phyloP scores from a whole-genome alignment of 2,888 invertebrate species.

The Neoascia interrupta region DNA sequence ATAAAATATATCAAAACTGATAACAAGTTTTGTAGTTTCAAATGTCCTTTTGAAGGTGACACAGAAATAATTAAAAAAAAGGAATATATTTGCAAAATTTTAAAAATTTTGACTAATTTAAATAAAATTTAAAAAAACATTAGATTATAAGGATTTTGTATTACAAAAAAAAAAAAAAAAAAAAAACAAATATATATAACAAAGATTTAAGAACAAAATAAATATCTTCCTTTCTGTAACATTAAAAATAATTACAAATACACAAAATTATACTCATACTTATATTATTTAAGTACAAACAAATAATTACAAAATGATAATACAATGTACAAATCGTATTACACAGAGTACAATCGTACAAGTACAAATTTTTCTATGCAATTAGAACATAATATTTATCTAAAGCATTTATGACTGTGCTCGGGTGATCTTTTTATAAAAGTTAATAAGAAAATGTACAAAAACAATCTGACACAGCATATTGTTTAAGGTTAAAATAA shows the following conservation, averaged over 20 bases:
- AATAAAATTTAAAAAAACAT: constrained; percentile 9
- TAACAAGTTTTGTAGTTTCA: constrained; percentile 41
- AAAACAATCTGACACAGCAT: constrained; percentile 17
- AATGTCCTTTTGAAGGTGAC: constrained; percentile 59
- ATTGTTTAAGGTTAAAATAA: constrained; percentile 44
- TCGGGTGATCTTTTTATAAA: constrained; percentile 17
- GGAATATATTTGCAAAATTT: constrained; percentile 49
- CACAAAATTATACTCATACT: constrained; percentile 53
- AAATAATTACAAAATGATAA: constrained; percentile 4
- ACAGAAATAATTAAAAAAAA: constrained; percentile 23
- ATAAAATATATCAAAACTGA: constrained; percentile 39
- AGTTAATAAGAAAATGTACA: constrained; percentile 37
- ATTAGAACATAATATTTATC: no score
- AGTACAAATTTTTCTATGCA: constrained; percentile 68
- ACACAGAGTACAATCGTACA: constrained; percentile 62
- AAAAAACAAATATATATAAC: constrained; percentile 27
- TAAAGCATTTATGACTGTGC: constrained; percentile 16
- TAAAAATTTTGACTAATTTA: constrained; percentile 55
- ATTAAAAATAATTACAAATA: constrained; percentile 20
- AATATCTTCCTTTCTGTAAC: constrained; percentile 39
- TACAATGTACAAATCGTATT: constrained; percentile 35
- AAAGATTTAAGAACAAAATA: constrained; percentile 37
- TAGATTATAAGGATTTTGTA: constrained; percentile 16
- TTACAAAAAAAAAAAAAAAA: constrained; percentile 16
- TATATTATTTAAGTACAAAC: constrained; percentile 28